These are phyloP conservation scores for Nicator chloris DNA, from an alignment of 2,113 vertebrate genomes.

Conservation along the genomic window DNA sequence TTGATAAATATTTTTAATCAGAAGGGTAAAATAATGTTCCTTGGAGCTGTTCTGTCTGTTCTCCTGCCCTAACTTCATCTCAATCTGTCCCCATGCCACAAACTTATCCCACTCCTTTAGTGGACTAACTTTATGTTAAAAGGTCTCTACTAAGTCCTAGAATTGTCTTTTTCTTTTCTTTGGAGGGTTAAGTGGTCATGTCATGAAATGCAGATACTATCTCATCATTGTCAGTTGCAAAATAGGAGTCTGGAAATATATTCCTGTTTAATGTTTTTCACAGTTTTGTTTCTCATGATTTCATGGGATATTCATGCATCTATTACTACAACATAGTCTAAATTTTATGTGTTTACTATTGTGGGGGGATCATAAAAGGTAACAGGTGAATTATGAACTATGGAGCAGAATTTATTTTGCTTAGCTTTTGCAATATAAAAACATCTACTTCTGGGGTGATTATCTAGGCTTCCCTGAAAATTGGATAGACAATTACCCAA, in stretches of 20 bases:
- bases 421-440: neutral
- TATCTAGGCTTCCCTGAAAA: neutral
- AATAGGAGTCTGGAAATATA: neutral
- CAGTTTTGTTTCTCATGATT: neutral
- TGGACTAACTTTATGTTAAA: neutral
- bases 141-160: neutral
- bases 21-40: neutral
- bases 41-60: neutral
- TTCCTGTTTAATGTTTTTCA: neutral
- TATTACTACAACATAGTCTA: neutral
- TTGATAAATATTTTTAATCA: neutral
- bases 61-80: neutral
- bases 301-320: neutral
- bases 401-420: neutral
- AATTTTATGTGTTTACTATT: neutral
- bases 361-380: neutral
- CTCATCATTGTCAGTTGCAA: neutral
- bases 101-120: neutral
- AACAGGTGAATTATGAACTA: neutral
- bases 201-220: neutral
- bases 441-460: neutral
- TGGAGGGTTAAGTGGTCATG: neutral
- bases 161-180: neutral
- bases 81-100: fast-evolving
- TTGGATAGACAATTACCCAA: neutral